Base-by-base conservation (phyloP, 92 coral and sea anemone species). In the Scolanthus callimorphus region DNA sequence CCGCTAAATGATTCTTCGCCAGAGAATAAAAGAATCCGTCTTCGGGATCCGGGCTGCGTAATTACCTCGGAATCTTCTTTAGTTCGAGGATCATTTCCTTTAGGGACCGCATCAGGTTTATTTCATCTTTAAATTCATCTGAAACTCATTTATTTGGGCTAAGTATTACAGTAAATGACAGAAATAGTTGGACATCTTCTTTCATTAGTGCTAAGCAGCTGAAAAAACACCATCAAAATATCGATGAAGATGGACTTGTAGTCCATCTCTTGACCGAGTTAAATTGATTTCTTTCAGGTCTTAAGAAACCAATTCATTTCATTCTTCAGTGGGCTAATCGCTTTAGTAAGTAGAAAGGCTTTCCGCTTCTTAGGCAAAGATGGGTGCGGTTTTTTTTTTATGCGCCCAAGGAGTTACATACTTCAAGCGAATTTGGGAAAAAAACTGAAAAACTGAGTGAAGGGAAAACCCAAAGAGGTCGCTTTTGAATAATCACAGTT, bases 251-350 rank as follows among this genome's bases (percentile, higher is more conserved):
- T 19, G 34, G 21, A 6, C 49, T 3, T 57, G 20, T 17, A 41
- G 28, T 20, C 24, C n/a, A 49, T 22, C 44, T 29, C 65, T 28
- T 55, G 29, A 17, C 24, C 27, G 22, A 27, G 39, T 65, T 68
- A 68, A 68, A 68, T 46, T 60, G 75, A 55, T 55, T 68, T 57
- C 39, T 20, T 51, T 19, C 13, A 10, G 28, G 25, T 20, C 52
- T 55, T 54, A 68, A 57, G 41, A 28, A 50, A 27, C 39, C 45
- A 39, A 44, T 55, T 68, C 58, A 55, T 17, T 39, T 46, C 64
- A 57, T 55, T 68, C 63, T 57, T 68, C 48, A 30, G 34, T 55
- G 13, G 64, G 55, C 48, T 68, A 68, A 68, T 55, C 75, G 65
- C 65, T 57, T 68, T 68, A 39, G 47, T 10, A 46, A 6, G 52